A percentile compares a stretch with the other conserved stretches of the same genome.
phyloP scores from a whole-genome alignment of 2,888 invertebrate genomes.

The Nymphalis c-album region DNA sequence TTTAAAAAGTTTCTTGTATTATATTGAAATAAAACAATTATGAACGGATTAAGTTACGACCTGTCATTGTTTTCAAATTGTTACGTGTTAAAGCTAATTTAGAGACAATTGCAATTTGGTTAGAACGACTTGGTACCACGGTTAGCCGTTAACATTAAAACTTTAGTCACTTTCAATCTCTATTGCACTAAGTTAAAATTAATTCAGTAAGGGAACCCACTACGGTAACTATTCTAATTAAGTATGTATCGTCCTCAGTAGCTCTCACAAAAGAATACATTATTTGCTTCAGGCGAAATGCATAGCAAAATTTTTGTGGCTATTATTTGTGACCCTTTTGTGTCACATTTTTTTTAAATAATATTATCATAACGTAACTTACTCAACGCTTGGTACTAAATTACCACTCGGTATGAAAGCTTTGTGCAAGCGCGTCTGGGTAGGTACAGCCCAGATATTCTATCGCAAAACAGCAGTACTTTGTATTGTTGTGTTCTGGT shows the following conservation, averaged over 20 bases:
- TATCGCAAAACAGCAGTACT: no score
- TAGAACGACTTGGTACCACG: constrained; percentile 1
- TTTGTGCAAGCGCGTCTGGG: no score
- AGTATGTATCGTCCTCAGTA: constrained; percentile 18
- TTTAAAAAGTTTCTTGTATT: no score
- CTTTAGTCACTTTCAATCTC: constrained; percentile 14
- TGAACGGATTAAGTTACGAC: not conserved
- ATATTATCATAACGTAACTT: no score
- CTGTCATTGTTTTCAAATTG: not conserved
- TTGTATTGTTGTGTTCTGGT: no score
- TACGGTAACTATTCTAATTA: constrained; percentile 26
- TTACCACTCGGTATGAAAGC: no score
- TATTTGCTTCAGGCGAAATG: constrained; percentile 11
- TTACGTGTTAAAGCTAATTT: not conserved
- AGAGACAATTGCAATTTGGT: not conserved
- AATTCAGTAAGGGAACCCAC: constrained; percentile 22
- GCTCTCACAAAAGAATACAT: constrained; percentile 23
- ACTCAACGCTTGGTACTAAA: no score
- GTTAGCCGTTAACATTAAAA: constrained; percentile 12
- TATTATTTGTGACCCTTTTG: no score
- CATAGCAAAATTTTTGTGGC: not conserved
- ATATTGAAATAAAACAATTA: not conserved
- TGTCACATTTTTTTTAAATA: no score
- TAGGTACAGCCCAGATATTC: no score
- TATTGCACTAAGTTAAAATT: constrained; percentile 15